phyloP scores from a whole-genome alignment of 1,140 invertebrate genomes.

The Druon quercuslanigerum region DNA sequence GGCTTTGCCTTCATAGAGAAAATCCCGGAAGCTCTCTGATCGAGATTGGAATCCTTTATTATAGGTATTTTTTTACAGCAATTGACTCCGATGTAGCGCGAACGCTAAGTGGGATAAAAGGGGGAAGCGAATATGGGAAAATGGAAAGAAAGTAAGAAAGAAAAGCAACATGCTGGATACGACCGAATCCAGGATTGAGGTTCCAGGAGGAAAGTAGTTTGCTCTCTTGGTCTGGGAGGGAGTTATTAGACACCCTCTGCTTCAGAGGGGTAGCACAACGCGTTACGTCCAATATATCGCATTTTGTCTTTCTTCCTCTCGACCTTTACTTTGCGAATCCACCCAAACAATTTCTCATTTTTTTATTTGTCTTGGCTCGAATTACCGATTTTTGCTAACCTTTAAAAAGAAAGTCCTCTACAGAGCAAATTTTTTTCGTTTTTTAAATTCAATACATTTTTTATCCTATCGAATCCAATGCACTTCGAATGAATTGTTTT shows the following conservation, averaged over 20 bases:
- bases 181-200: neutral
- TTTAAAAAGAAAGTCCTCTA: too few relatives aligned
- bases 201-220: neutral
- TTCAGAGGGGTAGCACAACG: slow-evolving; percentile 54
- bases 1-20: slow-evolving; percentile 2
- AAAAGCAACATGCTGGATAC: slow-evolving; percentile 46
- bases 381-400: too few relatives aligned
- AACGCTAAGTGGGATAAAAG: slow-evolving; percentile 60
- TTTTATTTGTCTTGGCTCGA: too few relatives aligned
- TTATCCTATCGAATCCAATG: too few relatives aligned
- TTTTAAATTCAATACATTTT: too few relatives aligned
- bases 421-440: too few relatives aligned
- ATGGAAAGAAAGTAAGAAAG: slow-evolving; percentile 61
- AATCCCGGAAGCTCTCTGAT: slow-evolving; percentile 21
- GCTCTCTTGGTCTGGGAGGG: slow-evolving; percentile 53
- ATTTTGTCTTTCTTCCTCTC: slow-evolving; percentile 47
- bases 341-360: neutral
- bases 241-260: slow-evolving; percentile 65
- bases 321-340: neutral
- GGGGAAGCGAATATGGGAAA: slow-evolving; percentile 51
- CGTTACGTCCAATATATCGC: slow-evolving; percentile 68
- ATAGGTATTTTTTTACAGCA: slow-evolving; percentile 51
- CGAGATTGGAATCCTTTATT: slow-evolving; percentile 45
- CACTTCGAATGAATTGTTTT: too few relatives aligned
- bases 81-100: slow-evolving; percentile 46